Percentiles rank a stretch among this genome's conserved stretches.
Evolutionary conservation across 2,888 invertebrate genomes (phyloP).

Genomic region (Cephalotes varians): DNA sequence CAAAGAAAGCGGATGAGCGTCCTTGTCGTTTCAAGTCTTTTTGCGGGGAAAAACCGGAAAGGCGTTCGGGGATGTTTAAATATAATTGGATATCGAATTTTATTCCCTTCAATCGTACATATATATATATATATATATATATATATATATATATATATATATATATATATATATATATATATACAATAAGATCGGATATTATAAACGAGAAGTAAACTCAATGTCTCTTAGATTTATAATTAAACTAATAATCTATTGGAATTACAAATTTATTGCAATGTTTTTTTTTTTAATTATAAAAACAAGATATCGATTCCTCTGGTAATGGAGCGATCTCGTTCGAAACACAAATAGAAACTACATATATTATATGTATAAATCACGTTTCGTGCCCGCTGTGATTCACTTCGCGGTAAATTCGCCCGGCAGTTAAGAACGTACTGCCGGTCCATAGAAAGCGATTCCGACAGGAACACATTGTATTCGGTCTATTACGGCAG

Average conservation of each 20-base stretch:
- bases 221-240: neutral
- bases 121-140: slow-evolving; percentile 6
- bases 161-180: slow-evolving; percentile 2
- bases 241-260: neutral
- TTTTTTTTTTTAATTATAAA: neutral
- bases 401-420: slow-evolving; percentile 56
- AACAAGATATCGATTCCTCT: neutral
- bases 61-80: neutral
- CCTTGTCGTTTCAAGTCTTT: slow-evolving; percentile 27
- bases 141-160: neutral
- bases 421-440: slow-evolving; percentile 58
- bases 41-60: neutral
- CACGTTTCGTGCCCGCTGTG: slow-evolving; percentile 37
- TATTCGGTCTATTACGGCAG: slow-evolving; percentile 57
- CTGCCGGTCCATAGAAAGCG: slow-evolving; percentile 43
- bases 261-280: neutral
- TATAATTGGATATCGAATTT: slow-evolving; percentile 33
- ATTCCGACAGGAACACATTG: slow-evolving; percentile 61
- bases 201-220: neutral
- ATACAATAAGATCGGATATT: neutral
- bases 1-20: slow-evolving; percentile 22
- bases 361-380: slow-evolving; percentile 2
- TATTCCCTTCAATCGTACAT: neutral
- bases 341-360: too few species aligned
- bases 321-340: neutral